A percentile compares a stretch with the other conserved stretches of the same genome.
Conservation (phyloP, 1,140 invertebrate genomes). For the Pogonus chalceus region DNA sequence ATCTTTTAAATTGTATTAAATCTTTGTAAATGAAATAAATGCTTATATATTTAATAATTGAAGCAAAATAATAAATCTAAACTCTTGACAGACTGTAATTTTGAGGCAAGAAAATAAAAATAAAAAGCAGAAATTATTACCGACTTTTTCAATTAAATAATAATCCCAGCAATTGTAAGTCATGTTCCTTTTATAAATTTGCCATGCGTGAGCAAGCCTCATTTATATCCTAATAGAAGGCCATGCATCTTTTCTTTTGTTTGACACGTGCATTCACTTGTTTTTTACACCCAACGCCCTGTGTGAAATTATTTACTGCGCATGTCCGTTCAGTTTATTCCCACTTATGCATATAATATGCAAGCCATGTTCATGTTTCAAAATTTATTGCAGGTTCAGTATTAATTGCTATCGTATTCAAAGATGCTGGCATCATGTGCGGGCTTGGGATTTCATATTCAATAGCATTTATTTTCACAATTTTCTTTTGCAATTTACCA, state of each 20-base stretch:
- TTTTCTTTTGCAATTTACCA: no score
- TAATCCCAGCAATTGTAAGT: no score
- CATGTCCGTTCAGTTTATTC: not conserved
- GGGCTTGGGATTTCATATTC: no score
- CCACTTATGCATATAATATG: slow-evolving; percentile 2
- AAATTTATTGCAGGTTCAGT: not conserved
- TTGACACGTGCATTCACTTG: not conserved
- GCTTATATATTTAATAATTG: no score
- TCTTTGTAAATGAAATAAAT: no score
- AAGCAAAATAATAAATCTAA: no score
- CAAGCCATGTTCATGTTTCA: not conserved
- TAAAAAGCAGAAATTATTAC: no score
- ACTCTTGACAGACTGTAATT: no score
- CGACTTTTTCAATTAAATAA: no score
- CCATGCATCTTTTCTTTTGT: not conserved
- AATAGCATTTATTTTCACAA: no score
- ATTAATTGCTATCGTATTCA: not conserved
- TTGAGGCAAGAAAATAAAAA: no score
- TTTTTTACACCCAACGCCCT: slow-evolving; percentile 1
- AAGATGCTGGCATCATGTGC: not conserved
- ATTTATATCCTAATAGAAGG: not conserved
- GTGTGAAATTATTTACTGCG: slow-evolving; percentile 1
- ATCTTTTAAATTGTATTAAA: no score
- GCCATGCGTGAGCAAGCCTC: not conserved
- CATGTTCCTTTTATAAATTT: not conserved